Evolutionary conservation across 2,888 invertebrate genomes (phyloP).

Genomic region (Parapristionchus giblindavisi): DNA sequence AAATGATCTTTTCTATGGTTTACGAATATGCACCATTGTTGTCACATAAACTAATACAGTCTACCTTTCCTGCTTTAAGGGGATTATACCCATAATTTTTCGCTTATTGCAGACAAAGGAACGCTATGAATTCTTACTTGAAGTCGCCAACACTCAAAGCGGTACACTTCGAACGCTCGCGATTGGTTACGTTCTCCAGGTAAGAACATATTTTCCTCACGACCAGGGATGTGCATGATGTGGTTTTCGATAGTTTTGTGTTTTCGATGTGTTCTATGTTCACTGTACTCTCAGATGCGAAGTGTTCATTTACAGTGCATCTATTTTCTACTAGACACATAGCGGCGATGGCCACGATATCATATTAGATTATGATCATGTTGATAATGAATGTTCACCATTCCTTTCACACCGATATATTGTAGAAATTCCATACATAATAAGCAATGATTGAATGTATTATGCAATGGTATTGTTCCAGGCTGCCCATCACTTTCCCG

Average conservation of each 20-base stretch:
- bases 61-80: neutral
- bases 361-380: neutral
- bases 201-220: too few relatives aligned
- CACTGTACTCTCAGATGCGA: too few relatives aligned
- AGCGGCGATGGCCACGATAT: too few relatives aligned
- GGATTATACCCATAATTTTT: neutral
- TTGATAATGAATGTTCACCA: neutral
- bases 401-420: too few relatives aligned
- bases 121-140: constrained; percentile 7
- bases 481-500: constrained; percentile 18
- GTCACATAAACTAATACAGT: neutral
- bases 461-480: neutral
- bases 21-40: neutral
- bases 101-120: neutral
- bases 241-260: too few relatives aligned
- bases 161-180: constrained; percentile 5
- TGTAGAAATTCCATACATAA: neutral
- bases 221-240: too few relatives aligned
- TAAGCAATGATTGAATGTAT: neutral
- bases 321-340: too few relatives aligned
- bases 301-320: too few relatives aligned
- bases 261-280: too few relatives aligned
- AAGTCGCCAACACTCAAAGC: constrained; percentile 6
- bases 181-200: constrained; percentile 10
- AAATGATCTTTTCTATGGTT: too few relatives aligned